Conservation (phyloP, 2,888 invertebrate species). For the Dynastes maya region DNA sequence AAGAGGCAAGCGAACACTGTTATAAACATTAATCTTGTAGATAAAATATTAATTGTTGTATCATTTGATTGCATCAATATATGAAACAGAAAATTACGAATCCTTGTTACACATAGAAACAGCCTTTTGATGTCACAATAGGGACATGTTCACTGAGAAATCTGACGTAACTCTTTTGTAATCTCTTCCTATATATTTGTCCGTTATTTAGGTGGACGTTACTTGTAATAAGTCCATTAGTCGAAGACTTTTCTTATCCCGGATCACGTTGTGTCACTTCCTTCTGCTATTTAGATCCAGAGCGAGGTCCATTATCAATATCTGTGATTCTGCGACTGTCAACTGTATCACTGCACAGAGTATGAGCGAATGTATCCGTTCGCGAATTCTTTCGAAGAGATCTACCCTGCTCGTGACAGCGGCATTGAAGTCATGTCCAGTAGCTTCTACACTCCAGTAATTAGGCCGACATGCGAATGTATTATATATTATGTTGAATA, state of each 20-base stretch:
- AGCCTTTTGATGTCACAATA: too few species aligned
- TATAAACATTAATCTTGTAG: too few species aligned
- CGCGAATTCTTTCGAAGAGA: slow-evolving; percentile 66
- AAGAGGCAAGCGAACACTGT: too few species aligned
- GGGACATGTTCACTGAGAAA: not conserved
- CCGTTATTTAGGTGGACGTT: slow-evolving; percentile 22
- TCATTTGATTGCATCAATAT: too few species aligned
- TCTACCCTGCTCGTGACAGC: slow-evolving; percentile 64
- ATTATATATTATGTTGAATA: slow-evolving; percentile 53
- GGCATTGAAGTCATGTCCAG: slow-evolving; percentile 66
- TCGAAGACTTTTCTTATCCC: slow-evolving; percentile 50
- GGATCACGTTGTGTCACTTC: slow-evolving; percentile 55
- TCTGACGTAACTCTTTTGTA: slow-evolving; percentile 15
- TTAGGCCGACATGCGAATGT: slow-evolving; percentile 64
- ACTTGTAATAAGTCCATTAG: slow-evolving; percentile 44
- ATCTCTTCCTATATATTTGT: slow-evolving; percentile 12
- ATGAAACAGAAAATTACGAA: too few species aligned
- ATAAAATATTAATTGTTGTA: too few species aligned
- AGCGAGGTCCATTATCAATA: slow-evolving; percentile 60
- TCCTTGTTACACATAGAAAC: too few species aligned
- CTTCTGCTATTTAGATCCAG: slow-evolving; percentile 59
- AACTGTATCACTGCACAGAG: slow-evolving; percentile 60
- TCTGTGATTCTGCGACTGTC: slow-evolving; percentile 61
- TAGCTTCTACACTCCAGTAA: slow-evolving; percentile 64
- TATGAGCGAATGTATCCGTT: slow-evolving; percentile 66